Evolutionary conservation across 2,888 invertebrate genomes (phyloP), one percentile per base, ranked within the genome.

Genomic region (Julus scandinavius): DNA sequence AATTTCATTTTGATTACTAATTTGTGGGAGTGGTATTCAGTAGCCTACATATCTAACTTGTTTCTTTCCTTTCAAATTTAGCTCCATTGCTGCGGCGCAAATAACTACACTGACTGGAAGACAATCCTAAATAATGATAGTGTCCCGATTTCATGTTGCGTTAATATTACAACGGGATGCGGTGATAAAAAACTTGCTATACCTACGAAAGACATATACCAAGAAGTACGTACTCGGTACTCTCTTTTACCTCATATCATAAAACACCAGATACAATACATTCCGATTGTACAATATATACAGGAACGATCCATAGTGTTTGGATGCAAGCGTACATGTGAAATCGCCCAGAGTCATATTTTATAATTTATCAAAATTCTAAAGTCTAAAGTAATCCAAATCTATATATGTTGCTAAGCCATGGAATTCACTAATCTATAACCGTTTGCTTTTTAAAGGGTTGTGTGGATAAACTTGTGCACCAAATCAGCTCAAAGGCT

Each of bases 391-490:
- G n/a, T n/a, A n/a, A n/a, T n/a, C n/a, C n/a, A n/a, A n/a, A n/a
- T n/a, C n/a, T n/a, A n/a, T n/a, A n/a, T n/a, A n/a, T n/a, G n/a
- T n/a, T n/a, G 13, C 15, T 17, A 54, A 3, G 54, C 17, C 13
- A n/a, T n/a, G 17, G n/a, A 29, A n/a, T 5, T 72, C 17, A 4
- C n/a, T 29, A 72, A 29, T 72, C 9, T n/a, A 2, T 72, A 29
- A 29, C 5, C 20, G 3, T 63, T n/a, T 63, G 1, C 17, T 72
- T 40, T 85, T 85, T 85, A 17, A 41, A 85, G 85, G 85, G 85
- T 85, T 85, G 85, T 15, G 49, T 85, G 89, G 90, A 92, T 0
- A 94, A 94, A 90, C 93, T 98, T 58, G 94, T 95, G 88, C 91
- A 92, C 0, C 93, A 94, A 91, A 94, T 97, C 89, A 41, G 49